phyloP scores from a whole-genome alignment of 2,888 invertebrate genomes.

The Heteromyza rotundicornis region DNA sequence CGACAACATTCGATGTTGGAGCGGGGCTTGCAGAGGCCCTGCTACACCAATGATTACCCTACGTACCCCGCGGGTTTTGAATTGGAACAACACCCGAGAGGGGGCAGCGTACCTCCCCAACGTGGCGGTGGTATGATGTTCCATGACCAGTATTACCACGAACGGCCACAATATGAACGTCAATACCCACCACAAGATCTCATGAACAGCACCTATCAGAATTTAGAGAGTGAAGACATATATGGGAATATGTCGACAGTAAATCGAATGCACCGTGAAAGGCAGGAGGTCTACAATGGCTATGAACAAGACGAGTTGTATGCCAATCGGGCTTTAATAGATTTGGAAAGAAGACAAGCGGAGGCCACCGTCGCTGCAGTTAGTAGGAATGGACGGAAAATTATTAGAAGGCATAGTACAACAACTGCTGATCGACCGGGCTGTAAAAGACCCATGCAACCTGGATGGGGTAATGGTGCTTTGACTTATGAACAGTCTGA shows the following conservation, averaged over 20 bases:
- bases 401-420: conserved; percentile 60
- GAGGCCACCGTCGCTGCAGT: conserved; percentile 44
- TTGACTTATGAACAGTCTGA: conserved; percentile 38
- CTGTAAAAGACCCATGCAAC: conserved; percentile 36
- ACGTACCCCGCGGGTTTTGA: conserved; percentile 57
- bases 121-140: conserved; percentile 25
- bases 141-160: conserved; percentile 44
- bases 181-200: conserved; percentile 44
- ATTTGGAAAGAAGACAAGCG: conserved; percentile 58
- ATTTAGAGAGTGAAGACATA: conserved; percentile 59
- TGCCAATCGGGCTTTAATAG: conserved; percentile 61
- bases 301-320: conserved; percentile 59
- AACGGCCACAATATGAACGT: conserved; percentile 37
- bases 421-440: conserved; percentile 59
- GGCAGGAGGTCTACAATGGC: conserved; percentile 18
- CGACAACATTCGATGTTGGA: conserved; percentile 63
- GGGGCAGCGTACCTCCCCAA: conserved; percentile 33
- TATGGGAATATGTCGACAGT: conserved; percentile 55
- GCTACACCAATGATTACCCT: conserved; percentile 60
- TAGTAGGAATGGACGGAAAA: conserved; percentile 45
- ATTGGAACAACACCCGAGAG: conserved; percentile 38
- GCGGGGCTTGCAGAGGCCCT: conserved; percentile 56
- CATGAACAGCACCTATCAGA: conserved; percentile 59
- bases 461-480: conserved; percentile 31
- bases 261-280: conserved; percentile 27